Evolutionary conservation across 2,797 vertebrate genomes (phyloP), one percentile per base, ranked within the genome.

Genomic region (Phrynocephalus vlangalii): DNA sequence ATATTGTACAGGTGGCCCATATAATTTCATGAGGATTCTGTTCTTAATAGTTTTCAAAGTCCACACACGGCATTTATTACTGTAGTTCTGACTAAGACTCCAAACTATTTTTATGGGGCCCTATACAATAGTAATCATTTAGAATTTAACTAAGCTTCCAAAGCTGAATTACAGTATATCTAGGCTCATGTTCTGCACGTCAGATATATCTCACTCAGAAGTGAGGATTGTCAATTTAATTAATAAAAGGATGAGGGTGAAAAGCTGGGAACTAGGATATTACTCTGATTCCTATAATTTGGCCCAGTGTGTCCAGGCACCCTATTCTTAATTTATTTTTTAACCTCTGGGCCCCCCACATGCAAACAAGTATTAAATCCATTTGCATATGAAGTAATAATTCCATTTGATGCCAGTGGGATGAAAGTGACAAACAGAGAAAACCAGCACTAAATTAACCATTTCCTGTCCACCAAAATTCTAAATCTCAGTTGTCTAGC

Each of bases 51-150:
- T 94, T 93, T 94, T 91, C 89, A 95, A 92, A 93, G 89, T 63
- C 89, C 88, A 91, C 91, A 95, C 78, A 86, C 60, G 89, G 72
- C 78, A 78, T 95, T 95, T 95, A 94, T 95, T 94, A 93, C 87
- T 92, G 89, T 1, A 85, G 90, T 86, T 93, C 91, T 96, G 93
- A 96, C 91, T 93, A 95, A 95, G 86, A 85, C 83, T 93, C 87
- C 82, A 91, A 95, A 95, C 84, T 94, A 95, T 95, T 96, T 94
- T 94, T 94, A 94, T 1, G 1, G 78, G 56, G 83, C 72, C 84
- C 92, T 88, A 72, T 81, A 92, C 73, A 95, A 96, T 2, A 94
- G 90, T 72, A 91, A 91, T 91, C 77, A 86, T 92, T 93, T 88
- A 92, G 56, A 30, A 91, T 94, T 84, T 90, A 94, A 87, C 63